Evolutionary conservation across 2,888 invertebrate species (phyloP).

Genomic region (Gymnosoma rotundatum): DNA sequence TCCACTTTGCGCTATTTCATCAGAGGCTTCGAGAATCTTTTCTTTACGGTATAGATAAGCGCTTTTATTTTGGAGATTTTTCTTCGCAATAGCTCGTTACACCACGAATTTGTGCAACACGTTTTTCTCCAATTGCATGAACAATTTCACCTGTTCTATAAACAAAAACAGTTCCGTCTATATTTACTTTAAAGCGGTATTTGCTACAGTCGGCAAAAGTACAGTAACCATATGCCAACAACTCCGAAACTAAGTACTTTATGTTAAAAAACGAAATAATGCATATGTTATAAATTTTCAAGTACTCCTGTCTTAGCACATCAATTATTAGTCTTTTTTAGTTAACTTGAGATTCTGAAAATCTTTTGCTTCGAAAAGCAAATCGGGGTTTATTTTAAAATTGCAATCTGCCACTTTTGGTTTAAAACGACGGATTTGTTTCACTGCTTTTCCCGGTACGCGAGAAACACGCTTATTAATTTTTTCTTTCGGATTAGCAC

Average conservation of each 20-base stretch:
- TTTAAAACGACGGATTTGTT: not conserved
- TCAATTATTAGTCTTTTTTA: conserved; percentile 16
- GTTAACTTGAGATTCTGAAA: not conserved
- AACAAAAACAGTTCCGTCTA: not conserved
- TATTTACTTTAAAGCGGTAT: not conserved
- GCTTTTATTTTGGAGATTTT: not conserved
- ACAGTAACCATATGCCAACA: conserved; percentile 19
- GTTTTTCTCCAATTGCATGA: not conserved
- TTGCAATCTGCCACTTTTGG: not conserved
- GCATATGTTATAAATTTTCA: conserved; percentile 5
- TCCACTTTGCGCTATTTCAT: conserved; percentile 35
- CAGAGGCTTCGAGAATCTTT: conserved; percentile 23
- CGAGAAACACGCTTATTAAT: not conserved
- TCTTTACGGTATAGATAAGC: conserved; percentile 19
- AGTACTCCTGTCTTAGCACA: conserved; percentile 12
- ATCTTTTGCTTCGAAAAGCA: not conserved
- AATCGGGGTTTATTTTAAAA: not conserved
- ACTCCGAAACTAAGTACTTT: not conserved
- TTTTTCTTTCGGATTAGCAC: not conserved
- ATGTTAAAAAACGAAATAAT: conserved; percentile 2
- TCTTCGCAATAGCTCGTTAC: conserved; percentile 2
- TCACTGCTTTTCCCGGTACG: not conserved
- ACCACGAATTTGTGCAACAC: conserved; percentile 13
- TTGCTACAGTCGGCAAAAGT: not conserved
- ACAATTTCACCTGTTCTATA: not conserved